Base-by-base conservation (phyloP, 2,888 invertebrate genomes). In the Coremacera marginata region DNA sequence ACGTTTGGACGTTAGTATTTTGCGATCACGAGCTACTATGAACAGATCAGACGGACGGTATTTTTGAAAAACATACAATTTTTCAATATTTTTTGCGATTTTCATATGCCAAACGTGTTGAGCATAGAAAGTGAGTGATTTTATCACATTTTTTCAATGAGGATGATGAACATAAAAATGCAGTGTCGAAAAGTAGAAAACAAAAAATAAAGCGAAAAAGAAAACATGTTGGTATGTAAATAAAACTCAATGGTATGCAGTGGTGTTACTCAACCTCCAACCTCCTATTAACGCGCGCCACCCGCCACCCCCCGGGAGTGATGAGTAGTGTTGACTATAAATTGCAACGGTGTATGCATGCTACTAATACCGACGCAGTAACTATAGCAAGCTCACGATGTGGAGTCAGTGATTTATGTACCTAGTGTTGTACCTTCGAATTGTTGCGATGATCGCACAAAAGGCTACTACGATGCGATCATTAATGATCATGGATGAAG, bases 1-100 rank as follows among this genome's bases (percentile, higher is more conserved):
- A 75, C 65, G 78, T 65, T 75, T 70, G 77, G 80, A 80, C 75
- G 80, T 22, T 68, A 5, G 68, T 31, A 22, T 44, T 37, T 49
- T 44, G 68, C 51, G 63, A 63, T 31, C 27, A 34, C 63, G 55
- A 55, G 5, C 19, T 11, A 44, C 44, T 34, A 0, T 14, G 14
- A 65, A 65, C 16, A 22, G 55, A 55, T 55, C 55, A 5, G 55
- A 55, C 22, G 19, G 22, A 55, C 37, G 63, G 9, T 37, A 16
- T 8, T 65, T 14, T 27, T 60, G 25, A 60, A 27, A 60, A 27
- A 60, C n/a, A n/a, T 57, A 57, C 22, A 57, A 25, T 57, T 57
- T 57, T 60, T 60, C 14, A 31, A 34, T 34, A 31, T 34, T 16
- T n/a, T 68, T 68, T 16, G 67, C 25, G 44, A 25, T 68, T 68